phyloP scores from a whole-genome alignment of 2,797 vertebrate species.

The Lindbergichthys nudifrons region DNA sequence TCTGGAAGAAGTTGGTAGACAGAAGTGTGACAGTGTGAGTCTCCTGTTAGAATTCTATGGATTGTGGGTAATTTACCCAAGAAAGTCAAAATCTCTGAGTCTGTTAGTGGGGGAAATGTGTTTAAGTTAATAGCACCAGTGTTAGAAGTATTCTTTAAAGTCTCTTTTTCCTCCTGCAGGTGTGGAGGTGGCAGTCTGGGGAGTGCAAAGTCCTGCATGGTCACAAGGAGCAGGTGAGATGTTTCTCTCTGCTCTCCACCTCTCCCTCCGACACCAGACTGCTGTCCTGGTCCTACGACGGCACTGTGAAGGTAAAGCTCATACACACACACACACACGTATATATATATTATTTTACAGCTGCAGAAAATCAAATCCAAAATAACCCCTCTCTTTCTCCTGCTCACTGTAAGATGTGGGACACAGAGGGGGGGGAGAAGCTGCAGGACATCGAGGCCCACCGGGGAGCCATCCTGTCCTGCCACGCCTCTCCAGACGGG shows the following conservation, averaged over 20 bases:
- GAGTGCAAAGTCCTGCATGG: constrained; percentile 85
- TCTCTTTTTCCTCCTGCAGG: constrained; percentile 77
- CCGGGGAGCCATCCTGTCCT: constrained; percentile 89
- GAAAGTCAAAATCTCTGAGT: background rate
- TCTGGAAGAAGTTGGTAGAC: too few relatives aligned
- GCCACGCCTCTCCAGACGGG: constrained; percentile 89
- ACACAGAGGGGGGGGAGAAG: constrained; percentile 82
- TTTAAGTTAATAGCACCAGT: constrained; percentile 1
- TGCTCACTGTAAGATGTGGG: constrained; percentile 87
- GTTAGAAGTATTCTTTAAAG: background rate
- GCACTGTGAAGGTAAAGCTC: constrained; percentile 90
- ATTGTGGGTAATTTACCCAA: background rate
- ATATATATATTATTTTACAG: background rate
- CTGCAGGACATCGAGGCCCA: constrained; percentile 90
- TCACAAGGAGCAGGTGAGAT: constrained; percentile 91
- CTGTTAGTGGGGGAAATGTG: background rate
- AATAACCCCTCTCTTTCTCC: constrained; percentile 1
- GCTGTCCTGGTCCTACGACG: constrained; percentile 96
- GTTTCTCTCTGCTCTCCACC: constrained; percentile 86
- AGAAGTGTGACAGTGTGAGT: background rate
- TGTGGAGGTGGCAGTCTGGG: constrained; percentile 90
- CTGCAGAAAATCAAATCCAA: background rate
- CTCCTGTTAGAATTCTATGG: background rate
- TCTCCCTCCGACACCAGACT: constrained; percentile 65
- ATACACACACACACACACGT: background rate